phyloP scores from a whole-genome alignment of 2,113 vertebrate species.

The Pterocles orientalis region DNA sequence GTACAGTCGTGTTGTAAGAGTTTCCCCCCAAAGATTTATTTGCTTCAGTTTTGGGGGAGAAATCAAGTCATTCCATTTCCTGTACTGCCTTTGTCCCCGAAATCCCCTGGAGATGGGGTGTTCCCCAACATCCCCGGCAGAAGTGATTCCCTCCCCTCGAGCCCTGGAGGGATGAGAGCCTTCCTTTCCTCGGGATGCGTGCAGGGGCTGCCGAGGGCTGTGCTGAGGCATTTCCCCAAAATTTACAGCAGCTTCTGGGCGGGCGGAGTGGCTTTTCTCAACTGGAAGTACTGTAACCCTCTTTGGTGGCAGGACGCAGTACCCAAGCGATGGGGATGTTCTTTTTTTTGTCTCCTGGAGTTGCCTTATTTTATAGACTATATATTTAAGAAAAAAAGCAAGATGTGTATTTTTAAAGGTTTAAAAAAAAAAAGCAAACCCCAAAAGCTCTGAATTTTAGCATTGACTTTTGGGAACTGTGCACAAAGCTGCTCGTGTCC shows the following conservation, averaged over 20 bases:
- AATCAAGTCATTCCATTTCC: not conserved
- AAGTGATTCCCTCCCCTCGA: not conserved
- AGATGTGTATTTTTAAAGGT: conserved; percentile 26
- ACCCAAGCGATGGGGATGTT: not conserved
- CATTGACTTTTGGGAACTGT: not conserved
- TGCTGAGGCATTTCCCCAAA: not conserved
- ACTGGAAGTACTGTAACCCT: conserved; percentile 2
- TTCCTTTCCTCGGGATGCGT: not conserved
- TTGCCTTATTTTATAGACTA: conserved; percentile 69
- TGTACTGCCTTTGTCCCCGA: conserved; percentile 15
- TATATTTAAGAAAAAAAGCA: conserved; percentile 7
- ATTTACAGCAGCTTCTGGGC: not conserved
- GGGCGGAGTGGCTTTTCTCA: not conserved
- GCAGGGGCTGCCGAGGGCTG: not conserved
- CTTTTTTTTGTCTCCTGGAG: not conserved
- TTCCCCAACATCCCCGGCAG: not conserved
- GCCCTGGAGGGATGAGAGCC: not conserved
- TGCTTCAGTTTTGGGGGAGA: not conserved
- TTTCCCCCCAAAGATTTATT: conserved; percentile 2
- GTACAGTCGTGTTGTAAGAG: not conserved
- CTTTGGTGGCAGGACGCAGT: not conserved
- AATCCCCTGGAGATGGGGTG: not conserved
- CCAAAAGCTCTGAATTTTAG: not conserved
- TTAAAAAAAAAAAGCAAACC: not conserved
- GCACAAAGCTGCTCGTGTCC: not conserved